Base-by-base conservation (phyloP, 2,113 vertebrate species). In the Oostethus manadensis region DNA sequence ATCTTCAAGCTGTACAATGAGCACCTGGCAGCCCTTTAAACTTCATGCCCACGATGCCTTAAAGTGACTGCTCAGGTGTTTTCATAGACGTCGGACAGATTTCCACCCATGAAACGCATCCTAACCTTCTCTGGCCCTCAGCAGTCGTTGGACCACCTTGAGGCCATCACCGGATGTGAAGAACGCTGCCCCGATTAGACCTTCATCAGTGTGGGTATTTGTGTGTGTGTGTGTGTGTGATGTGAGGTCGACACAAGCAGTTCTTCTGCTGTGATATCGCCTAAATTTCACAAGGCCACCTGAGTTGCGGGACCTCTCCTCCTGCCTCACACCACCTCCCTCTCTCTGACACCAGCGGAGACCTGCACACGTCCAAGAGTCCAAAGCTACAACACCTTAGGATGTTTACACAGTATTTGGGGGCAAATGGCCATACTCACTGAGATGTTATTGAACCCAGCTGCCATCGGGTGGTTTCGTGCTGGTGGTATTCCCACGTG, bases 261-360 rank as follows among this genome's bases (percentile, higher is more conserved):
- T 86, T 87, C 85, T 89, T 8, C 86, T 84, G 77, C 78, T 82
- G 85, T 86, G 76, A 73, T 74, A 63, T 85, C 77, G 15, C 74
- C 71, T 49, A 50, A 22, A 46, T 69, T 78, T 63, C 23, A 44
- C 23, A 54, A 60, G 62, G 50, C 77, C 76, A 70, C 74, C 53
- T 3, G 50, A 33, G 65, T 56, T 60, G 73, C 56, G 15, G 50
- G n/a, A 59, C 26, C 3, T 0, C 16, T 48, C 21, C 13, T 20
- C 17, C 42, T 16, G 14, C 48, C 17, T 79, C 62, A 84, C 0
- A 56, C 71, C 58, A 58, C 60, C 58, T 75, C 70, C 49, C 4
- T 42, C 57, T 74, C 71, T 23, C 42, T 59, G 65, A 45, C 9
- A 29, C 45, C 62, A 18, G 9, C 58, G 22, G 29, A 57, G 38